These are phyloP conservation scores for Sternotherus odoratus DNA, from an alignment of 2,797 vertebrate genomes.

Conservation along the genomic window DNA sequence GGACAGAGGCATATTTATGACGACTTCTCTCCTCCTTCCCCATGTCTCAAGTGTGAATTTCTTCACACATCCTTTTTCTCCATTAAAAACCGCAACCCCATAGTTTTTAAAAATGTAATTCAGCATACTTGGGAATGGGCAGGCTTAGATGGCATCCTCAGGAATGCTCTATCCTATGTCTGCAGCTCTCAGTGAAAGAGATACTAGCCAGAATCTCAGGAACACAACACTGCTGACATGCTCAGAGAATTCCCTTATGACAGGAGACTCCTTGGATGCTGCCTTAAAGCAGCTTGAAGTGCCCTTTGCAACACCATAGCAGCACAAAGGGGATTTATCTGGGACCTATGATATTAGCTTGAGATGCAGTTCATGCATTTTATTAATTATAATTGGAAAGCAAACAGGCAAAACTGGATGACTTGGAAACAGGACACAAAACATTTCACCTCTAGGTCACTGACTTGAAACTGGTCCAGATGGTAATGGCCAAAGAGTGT, in stretches of 20 bases:
- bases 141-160: neutral
- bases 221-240: neutral
- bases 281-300: neutral
- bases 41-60: fast-evolving
- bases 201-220: neutral
- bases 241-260: neutral
- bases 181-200: neutral
- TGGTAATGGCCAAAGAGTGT: fast-evolving
- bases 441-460: neutral
- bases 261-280: neutral
- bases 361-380: neutral
- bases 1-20: no score
- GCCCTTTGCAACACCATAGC: neutral
- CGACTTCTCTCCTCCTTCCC: fast-evolving
- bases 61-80: neutral
- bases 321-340: neutral
- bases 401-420: neutral
- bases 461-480: neutral
- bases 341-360: neutral
- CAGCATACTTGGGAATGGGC: neutral
- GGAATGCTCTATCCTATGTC: neutral
- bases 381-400: neutral
- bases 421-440: constrained; percentile 5
- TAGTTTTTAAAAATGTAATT: neutral
- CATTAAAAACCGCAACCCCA: neutral